Conservation (phyloP, 2,888 invertebrate species). For the Timandra comae region DNA sequence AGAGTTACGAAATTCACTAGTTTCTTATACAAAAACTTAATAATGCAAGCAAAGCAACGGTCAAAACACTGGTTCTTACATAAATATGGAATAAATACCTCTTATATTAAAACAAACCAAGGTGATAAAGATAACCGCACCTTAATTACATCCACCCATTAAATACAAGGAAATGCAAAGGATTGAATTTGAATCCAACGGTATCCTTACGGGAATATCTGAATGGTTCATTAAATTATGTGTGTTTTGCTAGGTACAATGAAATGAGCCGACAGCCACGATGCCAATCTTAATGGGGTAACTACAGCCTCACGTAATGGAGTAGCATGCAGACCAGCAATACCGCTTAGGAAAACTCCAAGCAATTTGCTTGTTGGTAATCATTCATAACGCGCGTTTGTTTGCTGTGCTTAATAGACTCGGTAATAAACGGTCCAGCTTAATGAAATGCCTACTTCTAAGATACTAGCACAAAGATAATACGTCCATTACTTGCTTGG, state of each 20-base stretch:
- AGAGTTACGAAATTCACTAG: too few species aligned
- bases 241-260: constrained; percentile 37
- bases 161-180: constrained; percentile 40
- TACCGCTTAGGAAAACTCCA: constrained; percentile 25
- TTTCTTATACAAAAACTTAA: too few species aligned
- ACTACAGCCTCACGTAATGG: constrained; percentile 51
- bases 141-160: constrained; percentile 45
- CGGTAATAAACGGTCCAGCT: too few species aligned
- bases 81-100: too few species aligned
- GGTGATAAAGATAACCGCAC: too few species aligned
- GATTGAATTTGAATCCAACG: constrained; percentile 48
- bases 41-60: too few species aligned
- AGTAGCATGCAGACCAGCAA: constrained; percentile 42
- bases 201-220: constrained; percentile 36
- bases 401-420: too few species aligned
- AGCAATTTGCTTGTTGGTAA: constrained; percentile 23
- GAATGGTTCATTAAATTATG: constrained; percentile 42
- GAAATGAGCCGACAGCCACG: constrained; percentile 34
- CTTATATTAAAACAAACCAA: too few species aligned
- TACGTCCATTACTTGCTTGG: too few species aligned
- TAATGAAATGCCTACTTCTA: too few species aligned
- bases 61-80: too few species aligned
- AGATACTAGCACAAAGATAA: too few species aligned
- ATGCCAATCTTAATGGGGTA: constrained; percentile 54
- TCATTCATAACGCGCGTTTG: constrained; percentile 12